A percentile compares a stretch with the other conserved stretches of the same genome.
These are phyloP conservation scores for Strigamia maritima DNA, from an alignment of 2,888 invertebrate genomes.

Conservation along the genomic window DNA sequence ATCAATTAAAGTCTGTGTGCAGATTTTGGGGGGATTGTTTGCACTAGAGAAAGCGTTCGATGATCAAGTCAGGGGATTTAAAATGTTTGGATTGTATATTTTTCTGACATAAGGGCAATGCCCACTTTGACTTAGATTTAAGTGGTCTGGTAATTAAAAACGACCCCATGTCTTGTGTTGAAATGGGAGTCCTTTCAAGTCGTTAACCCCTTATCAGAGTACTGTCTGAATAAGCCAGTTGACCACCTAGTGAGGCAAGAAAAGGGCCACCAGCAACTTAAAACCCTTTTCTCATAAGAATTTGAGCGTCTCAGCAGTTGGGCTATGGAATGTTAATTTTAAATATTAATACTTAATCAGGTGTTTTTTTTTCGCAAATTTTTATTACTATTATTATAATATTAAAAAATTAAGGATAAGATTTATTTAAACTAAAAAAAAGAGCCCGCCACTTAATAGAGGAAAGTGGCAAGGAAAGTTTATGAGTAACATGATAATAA, in stretches of 20 bases:
- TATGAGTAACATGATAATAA: slow-evolving; percentile 34
- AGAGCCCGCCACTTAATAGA: background rate
- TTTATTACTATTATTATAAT: background rate
- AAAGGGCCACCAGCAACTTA: slow-evolving; percentile 27
- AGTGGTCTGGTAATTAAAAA: slow-evolving; percentile 20
- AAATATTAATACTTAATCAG: background rate
- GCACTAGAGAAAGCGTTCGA: background rate
- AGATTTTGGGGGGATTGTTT: background rate
- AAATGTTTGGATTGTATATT: slow-evolving; percentile 34
- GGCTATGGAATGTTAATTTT: background rate
- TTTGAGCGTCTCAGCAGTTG: background rate
- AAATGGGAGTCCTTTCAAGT: slow-evolving; percentile 29
- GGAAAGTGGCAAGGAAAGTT: slow-evolving; percentile 29
- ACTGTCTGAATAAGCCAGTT: slow-evolving; percentile 22
- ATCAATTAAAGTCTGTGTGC: slow-evolving; percentile 22
- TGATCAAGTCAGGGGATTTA: background rate
- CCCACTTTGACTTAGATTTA: background rate
- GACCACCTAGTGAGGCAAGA: slow-evolving; percentile 25
- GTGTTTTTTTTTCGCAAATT: background rate
- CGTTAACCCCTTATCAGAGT: slow-evolving; percentile 23
- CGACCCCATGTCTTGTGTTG: background rate
- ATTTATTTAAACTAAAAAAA: slow-evolving; percentile 4
- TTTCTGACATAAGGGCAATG: slow-evolving; percentile 4
- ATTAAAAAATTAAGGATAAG: background rate
- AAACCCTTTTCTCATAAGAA: background rate